Base-by-base conservation (phyloP, 2,888 invertebrate species). In the Lobophora halterata region DNA sequence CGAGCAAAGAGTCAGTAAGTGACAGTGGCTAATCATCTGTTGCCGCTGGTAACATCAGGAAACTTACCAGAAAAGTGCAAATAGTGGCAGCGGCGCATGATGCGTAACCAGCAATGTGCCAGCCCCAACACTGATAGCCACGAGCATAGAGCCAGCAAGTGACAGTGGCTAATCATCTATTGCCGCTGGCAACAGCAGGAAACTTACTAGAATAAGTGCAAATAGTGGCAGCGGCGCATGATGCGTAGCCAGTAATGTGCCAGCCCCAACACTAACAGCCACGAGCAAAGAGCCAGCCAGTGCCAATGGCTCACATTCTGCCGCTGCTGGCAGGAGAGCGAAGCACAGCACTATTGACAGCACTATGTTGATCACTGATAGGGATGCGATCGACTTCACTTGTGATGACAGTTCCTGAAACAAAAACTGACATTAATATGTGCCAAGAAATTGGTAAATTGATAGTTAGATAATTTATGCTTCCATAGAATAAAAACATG, bases 171-270 rank as follows among this genome's bases (percentile, higher is more conserved):
- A n/a, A n/a, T n/a, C n/a, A n/a, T n/a, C n/a, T n/a, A n/a, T n/a
- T n/a, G n/a, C n/a, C n/a, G n/a, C n/a, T n/a, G n/a, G n/a, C n/a
- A n/a, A n/a, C n/a, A n/a, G n/a, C n/a, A n/a, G n/a, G n/a, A n/a
- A 7, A 69, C 87, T 83, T 62, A 91, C 91, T 78, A 95, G 79
- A 55, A 95, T 90, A 1, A 95, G 86, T 14, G 93, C 92, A 65
- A 95, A 96, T 19, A 95, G 88, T 0, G 95, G 93, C 53, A 94
- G 62, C 5, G 91, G 91, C 10, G 90, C 90, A 56, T 89, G 90
- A 36, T 89, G 80, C 2, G 91, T 91, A 0, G 89, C 91, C 58
- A 92, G 80, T 27, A 92, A 75, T n/a, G 91, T 89, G 3, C 91
- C 90, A 1, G 88, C 82, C 0, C 91, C 90, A 0, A 92, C 81